Conservation (phyloP, 2,888 invertebrate species). For the Eurois occulta region DNA sequence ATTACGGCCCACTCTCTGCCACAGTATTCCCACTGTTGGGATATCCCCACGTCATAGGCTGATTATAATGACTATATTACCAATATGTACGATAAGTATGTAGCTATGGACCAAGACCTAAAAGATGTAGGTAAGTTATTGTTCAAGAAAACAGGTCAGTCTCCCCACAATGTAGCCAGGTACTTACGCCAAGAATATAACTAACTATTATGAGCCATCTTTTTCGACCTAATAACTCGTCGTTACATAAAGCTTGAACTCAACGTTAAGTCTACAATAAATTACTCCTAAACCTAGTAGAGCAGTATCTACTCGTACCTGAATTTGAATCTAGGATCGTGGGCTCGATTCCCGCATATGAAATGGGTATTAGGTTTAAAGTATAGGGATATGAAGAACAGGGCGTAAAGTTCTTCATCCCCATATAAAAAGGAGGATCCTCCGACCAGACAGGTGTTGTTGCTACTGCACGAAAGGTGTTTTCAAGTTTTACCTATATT, state of each 20-base stretch:
- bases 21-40: background rate
- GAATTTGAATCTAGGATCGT: constrained; percentile 31
- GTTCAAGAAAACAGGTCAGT: constrained; percentile 11
- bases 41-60: background rate
- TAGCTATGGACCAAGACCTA: background rate
- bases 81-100: background rate
- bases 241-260: constrained; percentile 53
- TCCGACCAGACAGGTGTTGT: too few species aligned
- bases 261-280: constrained; percentile 56
- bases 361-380: background rate
- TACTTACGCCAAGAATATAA: constrained; percentile 35
- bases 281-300: constrained; percentile 44
- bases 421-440: background rate
- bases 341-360: constrained; percentile 6
- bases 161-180: constrained; percentile 16
- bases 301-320: constrained; percentile 34
- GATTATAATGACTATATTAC: background rate
- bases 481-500: too few species aligned
- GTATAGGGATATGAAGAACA: background rate
- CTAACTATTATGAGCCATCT: constrained; percentile 56
- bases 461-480: too few species aligned
- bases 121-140: background rate
- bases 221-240: constrained; percentile 61
- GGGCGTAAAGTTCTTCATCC: background rate
- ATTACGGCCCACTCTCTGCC: background rate